Conservation (phyloP, 2,888 invertebrate species). For the Bombylius major region DNA sequence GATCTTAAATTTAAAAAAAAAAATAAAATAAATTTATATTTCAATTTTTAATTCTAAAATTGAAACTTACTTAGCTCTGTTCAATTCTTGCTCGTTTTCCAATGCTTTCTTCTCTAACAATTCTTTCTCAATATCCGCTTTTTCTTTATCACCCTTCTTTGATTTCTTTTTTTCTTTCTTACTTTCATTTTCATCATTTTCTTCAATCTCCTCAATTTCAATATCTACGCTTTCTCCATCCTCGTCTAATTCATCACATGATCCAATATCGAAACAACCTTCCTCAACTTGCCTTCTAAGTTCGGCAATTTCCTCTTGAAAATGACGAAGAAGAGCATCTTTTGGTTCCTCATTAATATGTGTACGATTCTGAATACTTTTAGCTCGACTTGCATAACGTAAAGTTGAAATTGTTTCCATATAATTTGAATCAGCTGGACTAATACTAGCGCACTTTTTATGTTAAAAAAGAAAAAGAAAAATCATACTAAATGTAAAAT, state of each 20-base stretch:
- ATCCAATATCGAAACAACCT: constrained; percentile 33
- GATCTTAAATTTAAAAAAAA: constrained; percentile 15
- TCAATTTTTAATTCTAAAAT: neutral
- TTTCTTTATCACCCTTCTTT: constrained; percentile 28
- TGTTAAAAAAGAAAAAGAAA: constrained; percentile 3
- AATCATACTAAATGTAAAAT: neutral
- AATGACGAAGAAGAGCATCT: constrained; percentile 86
- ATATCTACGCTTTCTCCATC: constrained; percentile 36
- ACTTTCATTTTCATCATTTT: constrained; percentile 43
- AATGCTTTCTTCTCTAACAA: constrained; percentile 51
- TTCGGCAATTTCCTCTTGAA: constrained; percentile 92
- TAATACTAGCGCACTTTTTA: constrained; percentile 81
- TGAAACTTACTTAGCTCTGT: constrained; percentile 51
- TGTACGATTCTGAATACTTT: constrained; percentile 93
- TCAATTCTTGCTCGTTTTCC: constrained; percentile 60
- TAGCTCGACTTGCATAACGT: constrained; percentile 93
- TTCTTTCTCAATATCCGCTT: constrained; percentile 48
- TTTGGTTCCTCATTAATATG: constrained; percentile 96
- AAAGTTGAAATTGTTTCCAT: constrained; percentile 96
- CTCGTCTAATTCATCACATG: constrained; percentile 28
- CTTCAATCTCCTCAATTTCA: constrained; percentile 38
- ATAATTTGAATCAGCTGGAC: constrained; percentile 92
- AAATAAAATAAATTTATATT: neutral
- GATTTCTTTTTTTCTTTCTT: constrained; percentile 40
- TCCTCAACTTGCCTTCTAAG: constrained; percentile 77